Evolutionary conservation across 2,113 vertebrate species (phyloP), one percentile per base, ranked within the genome.

Genomic region (Ahaetulla prasina): DNA sequence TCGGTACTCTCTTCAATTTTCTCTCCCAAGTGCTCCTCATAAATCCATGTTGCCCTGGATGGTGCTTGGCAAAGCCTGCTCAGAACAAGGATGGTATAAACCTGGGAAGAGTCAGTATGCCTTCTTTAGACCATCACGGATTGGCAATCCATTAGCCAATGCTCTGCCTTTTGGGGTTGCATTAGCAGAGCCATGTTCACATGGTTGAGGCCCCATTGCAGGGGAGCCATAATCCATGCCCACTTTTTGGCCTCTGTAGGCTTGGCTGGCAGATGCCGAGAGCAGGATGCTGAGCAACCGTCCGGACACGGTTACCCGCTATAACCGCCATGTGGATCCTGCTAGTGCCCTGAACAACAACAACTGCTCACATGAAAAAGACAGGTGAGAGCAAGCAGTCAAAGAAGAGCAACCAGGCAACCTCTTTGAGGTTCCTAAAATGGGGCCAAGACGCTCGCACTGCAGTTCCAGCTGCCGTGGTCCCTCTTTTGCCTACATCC

Each of bases 231-330:
- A 22, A 68, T 16, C 30, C 7, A 3, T 3, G n/a, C 22, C 88
- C 8, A 9, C 45, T 7, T 60, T 14, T 74, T 68, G 89, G 92
- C 14, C 1, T 1, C 43, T 85, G 0, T 87, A 99, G 98, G 96
- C 96, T 0, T 99, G 98, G 98, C 96, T 99, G 74, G 94, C 97
- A 1, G 98, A 98, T 93, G 98, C 98, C 0, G 98, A 98, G 57
- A 98, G 96, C 68, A 90, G 97, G 25, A 95, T 96, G 87, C 93
- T 97, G 49, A 96, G 95, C 57, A 97, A 96, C 89, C 97, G 98
- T 27, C 98, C 98, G 1, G 98, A 98, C 30, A 96, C 97, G 0
- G 80, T 94, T 43, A 43, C 97, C 57, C 97, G 97, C 8, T 98
- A 98, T 43, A 95, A 96, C 39, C 53, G 96, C 39, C 97, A 96